Evolutionary conservation across 1,140 invertebrate species (phyloP), one percentile per base, ranked within the genome.

Genomic region (Pseudomyrmex pallidus): DNA sequence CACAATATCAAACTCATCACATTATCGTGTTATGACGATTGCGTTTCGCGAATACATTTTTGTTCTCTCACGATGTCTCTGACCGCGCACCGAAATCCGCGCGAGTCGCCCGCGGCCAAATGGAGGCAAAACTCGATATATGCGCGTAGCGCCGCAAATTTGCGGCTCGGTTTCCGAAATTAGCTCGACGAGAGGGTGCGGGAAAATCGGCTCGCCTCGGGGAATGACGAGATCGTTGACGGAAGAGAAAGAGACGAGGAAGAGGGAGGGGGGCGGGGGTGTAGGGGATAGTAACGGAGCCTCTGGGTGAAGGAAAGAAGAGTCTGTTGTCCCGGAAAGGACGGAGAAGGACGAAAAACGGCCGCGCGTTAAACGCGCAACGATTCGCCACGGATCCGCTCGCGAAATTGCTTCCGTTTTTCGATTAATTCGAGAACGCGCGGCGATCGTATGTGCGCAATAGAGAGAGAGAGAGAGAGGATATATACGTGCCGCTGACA

Each of bases 391-490:
- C 52, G 73, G 62, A 35, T 35, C 77, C 77, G 84, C 74, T 82
- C 80, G 20, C 83, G 64, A 88, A 90, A 91, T 91, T 91, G 88
- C 90, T 91, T 90, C 90, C 86, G 90, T 90, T 90, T 91, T 86
- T 90, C 90, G 89, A 91, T 91, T 91, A 91, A 91, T 91, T 91
- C 89, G 74, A 86, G 66, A 85, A 84, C 82, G 78, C 57, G 25
- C 25, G 25, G 25, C 25, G 46, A 78, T 12, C 84, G 74, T 22
- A 66, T 68, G 76, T 35, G 70, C 64, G 76, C 59, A 52, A 48
- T 15, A 76, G 84, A 73, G 25, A 25, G 25, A 25, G 22, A 25
- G 22, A 25, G 22, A 25, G 22, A 22, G 22, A 22, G 22, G 1
- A 3, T 25, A 25, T 1, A 25, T 59, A 61, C 9, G 77, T 91